Evolutionary conservation across 2,113 vertebrate species (phyloP), one percentile per base, ranked within the genome.

Genomic region (Scophthalmus maximus): DNA sequence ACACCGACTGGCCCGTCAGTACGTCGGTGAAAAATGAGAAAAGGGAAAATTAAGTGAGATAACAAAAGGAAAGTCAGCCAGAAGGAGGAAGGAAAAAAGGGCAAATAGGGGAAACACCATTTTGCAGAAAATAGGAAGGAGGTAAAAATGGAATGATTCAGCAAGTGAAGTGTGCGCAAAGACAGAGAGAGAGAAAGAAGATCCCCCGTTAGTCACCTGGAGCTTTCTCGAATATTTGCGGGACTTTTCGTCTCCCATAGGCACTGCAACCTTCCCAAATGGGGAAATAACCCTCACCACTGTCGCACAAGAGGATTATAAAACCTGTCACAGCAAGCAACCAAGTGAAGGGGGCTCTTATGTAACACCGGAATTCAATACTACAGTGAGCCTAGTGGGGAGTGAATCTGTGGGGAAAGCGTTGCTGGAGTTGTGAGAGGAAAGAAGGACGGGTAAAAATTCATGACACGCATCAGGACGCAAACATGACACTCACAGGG

Each of bases 281-380:
- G 46, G 56, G 58, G 50, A 84, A 86, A 80, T 73, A 87, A 82
- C 65, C 68, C 69, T 63, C 44, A 46, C 57, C 52, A 27, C 59
- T 34, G 49, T 64, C 76, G 78, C 73, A 47, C 74, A 2, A 58
- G 74, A 79, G 76, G 78, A 82, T 88, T 87, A 85, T 85, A 89
- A 91, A 91, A 87, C 76, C 84, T 82, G 85, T 87, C 88, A 65
- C 51, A 49, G 81, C 82, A 86, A 83, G 88, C 74, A 60, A 81
- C 77, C 79, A 50, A 85, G 71, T 34, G 51, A 40, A 64, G 55
- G 63, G 50, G 36, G 51, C 44, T 67, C 55, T 92, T 88, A 89
- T 49, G 73, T 68, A 92, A 91, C 62, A 26, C 51, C 67, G 79
- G 75, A 84, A 85, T 85, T 78, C 59, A 86, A 87, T 85, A 76